phyloP scores from a whole-genome alignment of 2,113 vertebrate species.

The Coptodon bakossiorum region DNA sequence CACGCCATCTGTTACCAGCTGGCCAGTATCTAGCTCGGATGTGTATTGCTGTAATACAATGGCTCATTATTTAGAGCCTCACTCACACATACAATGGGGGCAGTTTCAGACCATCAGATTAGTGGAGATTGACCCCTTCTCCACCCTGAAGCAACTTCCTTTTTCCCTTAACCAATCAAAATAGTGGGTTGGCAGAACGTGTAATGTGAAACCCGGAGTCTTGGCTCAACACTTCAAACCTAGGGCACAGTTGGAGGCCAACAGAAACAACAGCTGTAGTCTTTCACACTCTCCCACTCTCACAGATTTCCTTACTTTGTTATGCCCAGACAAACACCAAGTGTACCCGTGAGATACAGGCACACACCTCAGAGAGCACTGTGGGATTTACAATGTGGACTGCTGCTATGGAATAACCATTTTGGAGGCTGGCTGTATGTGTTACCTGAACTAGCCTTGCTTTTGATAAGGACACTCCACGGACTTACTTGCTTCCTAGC shows the following conservation, averaged over 20 bases:
- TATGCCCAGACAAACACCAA: background rate
- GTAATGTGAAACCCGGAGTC: slow-evolving; percentile 69
- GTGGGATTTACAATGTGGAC: slow-evolving; percentile 17
- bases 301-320: slow-evolving; percentile 1
- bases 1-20: slow-evolving; percentile 52
- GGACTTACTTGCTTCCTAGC: background rate
- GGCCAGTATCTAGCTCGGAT: slow-evolving; percentile 31
- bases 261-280: slow-evolving; percentile 54
- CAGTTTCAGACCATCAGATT: slow-evolving; percentile 60
- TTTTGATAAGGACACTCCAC: background rate
- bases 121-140: slow-evolving; percentile 58
- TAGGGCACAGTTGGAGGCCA: slow-evolving; percentile 54
- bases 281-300: slow-evolving; percentile 41
- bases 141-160: slow-evolving; percentile 55
- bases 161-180: slow-evolving; percentile 61
- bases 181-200: slow-evolving; percentile 49
- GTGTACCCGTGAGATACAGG: background rate
- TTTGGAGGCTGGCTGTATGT: background rate
- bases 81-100: slow-evolving; percentile 45
- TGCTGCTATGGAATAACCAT: slow-evolving; percentile 37
- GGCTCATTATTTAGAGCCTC: slow-evolving; percentile 63
- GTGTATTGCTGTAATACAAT: slow-evolving; percentile 66
- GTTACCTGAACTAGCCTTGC: background rate
- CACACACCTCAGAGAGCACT: background rate
- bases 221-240: slow-evolving; percentile 55